Conservation (phyloP, 2,888 invertebrate species). For the Ochlodes sylvanus region DNA sequence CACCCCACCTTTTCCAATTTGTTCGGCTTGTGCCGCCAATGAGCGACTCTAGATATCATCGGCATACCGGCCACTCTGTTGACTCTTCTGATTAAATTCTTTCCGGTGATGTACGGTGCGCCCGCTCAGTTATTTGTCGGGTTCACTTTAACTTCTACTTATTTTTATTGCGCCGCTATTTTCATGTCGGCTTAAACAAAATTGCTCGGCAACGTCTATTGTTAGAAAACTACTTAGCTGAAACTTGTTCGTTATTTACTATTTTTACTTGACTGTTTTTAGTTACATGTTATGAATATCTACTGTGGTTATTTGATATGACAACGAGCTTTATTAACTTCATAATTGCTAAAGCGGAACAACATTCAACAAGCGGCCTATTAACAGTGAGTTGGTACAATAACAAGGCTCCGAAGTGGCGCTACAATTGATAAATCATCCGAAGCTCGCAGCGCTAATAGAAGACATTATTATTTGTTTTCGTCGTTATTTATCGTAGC, state of each 20-base stretch:
- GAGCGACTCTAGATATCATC: slow-evolving; percentile 76
- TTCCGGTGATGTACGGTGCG: slow-evolving; percentile 62
- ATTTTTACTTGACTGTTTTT: neutral
- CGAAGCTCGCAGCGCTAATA: slow-evolving; percentile 40
- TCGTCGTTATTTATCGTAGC: slow-evolving; percentile 43
- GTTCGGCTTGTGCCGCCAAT: slow-evolving; percentile 70
- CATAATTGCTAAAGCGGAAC: neutral
- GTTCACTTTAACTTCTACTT: slow-evolving; percentile 51
- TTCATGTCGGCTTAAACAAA: slow-evolving; percentile 41
- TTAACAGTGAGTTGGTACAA: slow-evolving; percentile 31
- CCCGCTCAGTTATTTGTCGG: slow-evolving; percentile 62
- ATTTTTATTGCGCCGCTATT: slow-evolving; percentile 49
- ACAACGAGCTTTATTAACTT: neutral
- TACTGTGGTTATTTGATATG: neutral
- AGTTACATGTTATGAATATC: neutral
- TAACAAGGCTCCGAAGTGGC: slow-evolving; percentile 29
- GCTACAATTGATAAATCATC: slow-evolving; percentile 41
- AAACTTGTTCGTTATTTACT: slow-evolving; percentile 2
- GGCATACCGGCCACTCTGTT: slow-evolving; percentile 70
- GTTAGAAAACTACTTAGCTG: slow-evolving; percentile 4
- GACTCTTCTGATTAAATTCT: slow-evolving; percentile 80
- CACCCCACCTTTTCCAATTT: slow-evolving; percentile 72
- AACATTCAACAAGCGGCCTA: slow-evolving; percentile 14
- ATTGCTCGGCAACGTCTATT: slow-evolving; percentile 25
- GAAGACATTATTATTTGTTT: slow-evolving; percentile 46